A percentile compares a stretch with the other conserved stretches of the same genome.
Evolutionary conservation across 2,113 vertebrate genomes (phyloP).

Genomic region (Mus musculus): GRCm39 chr10:108591501-108592000

Average conservation of each 20-base stretch:
- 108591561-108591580: slow-evolving; percentile 18
- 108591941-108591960: background rate
- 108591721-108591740: background rate
- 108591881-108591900: background rate
- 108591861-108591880: background rate
- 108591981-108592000: background rate
- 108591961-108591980: background rate
- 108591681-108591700: background rate
- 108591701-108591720: background rate
- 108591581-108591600: background rate
- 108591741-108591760: background rate
- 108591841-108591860: slow-evolving; percentile 44
- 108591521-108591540: background rate
- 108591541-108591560: background rate
- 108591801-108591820: background rate
- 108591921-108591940: slow-evolving; percentile 16
- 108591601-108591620: background rate
- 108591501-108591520: background rate
- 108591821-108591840: slow-evolving; percentile 11
- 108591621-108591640: background rate
- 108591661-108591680: background rate
- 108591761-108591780: slow-evolving; percentile 21
- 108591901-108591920: background rate
- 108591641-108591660: background rate
- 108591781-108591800: background rate